phyloP scores from a whole-genome alignment of 2,888 invertebrate genomes.

The Oscheius sp. region DNA sequence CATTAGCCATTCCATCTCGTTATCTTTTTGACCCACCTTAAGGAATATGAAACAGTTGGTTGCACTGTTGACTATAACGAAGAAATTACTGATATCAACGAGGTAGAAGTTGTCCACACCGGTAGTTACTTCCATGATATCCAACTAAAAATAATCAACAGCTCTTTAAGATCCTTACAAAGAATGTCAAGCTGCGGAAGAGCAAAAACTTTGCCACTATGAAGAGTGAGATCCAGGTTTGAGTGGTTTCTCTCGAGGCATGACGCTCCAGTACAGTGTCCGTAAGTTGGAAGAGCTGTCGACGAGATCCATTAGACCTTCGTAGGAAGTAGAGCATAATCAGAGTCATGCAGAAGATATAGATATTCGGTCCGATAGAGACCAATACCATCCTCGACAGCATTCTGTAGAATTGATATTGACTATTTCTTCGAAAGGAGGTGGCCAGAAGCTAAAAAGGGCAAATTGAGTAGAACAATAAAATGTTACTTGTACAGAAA shows the following conservation, averaged over 20 bases:
- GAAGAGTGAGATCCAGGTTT: conserved; percentile 63
- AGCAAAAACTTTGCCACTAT: conserved; percentile 61
- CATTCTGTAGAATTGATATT: conserved; percentile 56
- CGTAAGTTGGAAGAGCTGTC: conserved; percentile 61
- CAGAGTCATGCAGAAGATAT: conserved; percentile 56
- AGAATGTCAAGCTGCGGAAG: conserved; percentile 61
- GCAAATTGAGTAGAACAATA: neutral
- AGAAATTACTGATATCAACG: conserved; percentile 59
- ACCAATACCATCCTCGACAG: conserved; percentile 63
- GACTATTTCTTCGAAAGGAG: conserved; percentile 45
- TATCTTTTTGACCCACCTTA: conserved; percentile 31
- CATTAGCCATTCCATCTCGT: conserved; percentile 1
- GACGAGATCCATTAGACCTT: conserved; percentile 60
- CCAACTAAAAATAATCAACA: conserved; percentile 48
- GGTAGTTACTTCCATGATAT: conserved; percentile 59
- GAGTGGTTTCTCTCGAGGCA: conserved; percentile 57
- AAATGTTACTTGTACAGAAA: conserved; percentile 13
- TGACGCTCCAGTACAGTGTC: conserved; percentile 61
- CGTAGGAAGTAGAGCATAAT: conserved; percentile 56
- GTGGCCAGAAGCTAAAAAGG: conserved; percentile 47
- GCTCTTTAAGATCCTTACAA: conserved; percentile 43
- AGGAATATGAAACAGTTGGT: conserved; percentile 67
- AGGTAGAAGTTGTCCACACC: conserved; percentile 44
- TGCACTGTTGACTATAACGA: conserved; percentile 64
- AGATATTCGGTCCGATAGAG: conserved; percentile 62